Evolutionary conservation across 2,888 invertebrate species (phyloP), one percentile per base, ranked within the genome.

Genomic region (Hyppa rectilinea): DNA sequence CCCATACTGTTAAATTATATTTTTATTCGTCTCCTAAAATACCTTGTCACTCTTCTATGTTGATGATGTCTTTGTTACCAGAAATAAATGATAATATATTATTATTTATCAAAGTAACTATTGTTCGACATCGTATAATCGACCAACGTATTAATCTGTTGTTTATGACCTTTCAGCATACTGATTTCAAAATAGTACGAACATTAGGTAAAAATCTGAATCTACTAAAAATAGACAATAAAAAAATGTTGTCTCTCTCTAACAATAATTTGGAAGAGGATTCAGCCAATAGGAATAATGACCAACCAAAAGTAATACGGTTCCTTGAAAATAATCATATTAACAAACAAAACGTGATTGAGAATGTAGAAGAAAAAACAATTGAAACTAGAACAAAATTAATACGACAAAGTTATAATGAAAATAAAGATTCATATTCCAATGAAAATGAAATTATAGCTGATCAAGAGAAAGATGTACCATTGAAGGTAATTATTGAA

Each of bases 201-300:
- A 91, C 91, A 0, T 58, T 60, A 3, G 94, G 92, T 0, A 88
- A 85, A 71, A 80, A 92, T 68, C 45, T 92, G 2, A 88, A 86
- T 14, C 60, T 74, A 0, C 40, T 92, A 0, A 90, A 87, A 81
- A 86, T 93, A 7, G 79, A 85, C 17, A 87, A 77, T 4, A 76
- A 69, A 2, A 90, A 87, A 65, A 31, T 26, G 50, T 71, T 83
- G 17, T 61, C 60, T 58, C 59, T 34, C 0, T 83, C 9, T 40
- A 70, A 65, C 71, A 77, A 23, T 31, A 20, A 26, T 2, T 2
- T 12, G 2, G 53, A 49, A 23, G 43, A 58, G 0, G 20, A 61
- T 40, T 9, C 31, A 9, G 17, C 5, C 10, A 47, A 47, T 71
- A n/a, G 14, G 1, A 50, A 0, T 36, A 45, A 73, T 34, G 23